These are phyloP conservation scores for Pristionchus arcanus DNA, from an alignment of 2,888 invertebrate genomes.

Conservation along the genomic window DNA sequence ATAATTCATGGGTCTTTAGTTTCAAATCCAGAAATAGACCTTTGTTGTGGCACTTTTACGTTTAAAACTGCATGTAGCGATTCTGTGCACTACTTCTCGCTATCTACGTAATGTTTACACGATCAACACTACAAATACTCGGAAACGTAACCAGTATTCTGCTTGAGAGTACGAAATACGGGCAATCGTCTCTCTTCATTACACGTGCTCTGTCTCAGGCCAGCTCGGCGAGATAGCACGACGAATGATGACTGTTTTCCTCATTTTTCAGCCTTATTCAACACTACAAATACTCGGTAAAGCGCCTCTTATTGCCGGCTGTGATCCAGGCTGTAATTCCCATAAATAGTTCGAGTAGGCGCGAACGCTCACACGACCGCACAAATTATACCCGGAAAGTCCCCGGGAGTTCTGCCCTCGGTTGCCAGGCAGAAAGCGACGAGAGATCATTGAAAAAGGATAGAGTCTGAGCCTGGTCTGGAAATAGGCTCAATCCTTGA, in stretches of 20 bases:
- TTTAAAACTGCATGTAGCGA: neutral
- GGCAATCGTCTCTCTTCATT: no score
- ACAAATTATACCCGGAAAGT: neutral
- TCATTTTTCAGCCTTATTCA: no score
- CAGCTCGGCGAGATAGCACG: no score
- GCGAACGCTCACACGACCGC: neutral
- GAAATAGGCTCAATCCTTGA: neutral
- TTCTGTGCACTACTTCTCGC: neutral
- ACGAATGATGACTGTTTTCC: no score
- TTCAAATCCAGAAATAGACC: neutral
- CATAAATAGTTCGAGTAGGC: conserved; percentile 14
- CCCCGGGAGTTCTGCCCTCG: no score
- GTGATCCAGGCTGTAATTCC: neutral
- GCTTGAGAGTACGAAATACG: no score
- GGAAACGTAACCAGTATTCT: neutral
- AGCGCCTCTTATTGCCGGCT: no score
- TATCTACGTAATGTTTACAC: neutral
- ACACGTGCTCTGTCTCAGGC: no score
- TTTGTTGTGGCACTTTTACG: neutral
- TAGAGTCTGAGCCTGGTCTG: neutral
- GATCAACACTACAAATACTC: neutral
- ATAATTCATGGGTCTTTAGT: no score
- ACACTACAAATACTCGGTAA: no score
- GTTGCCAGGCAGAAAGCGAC: no score
- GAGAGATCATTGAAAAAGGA: no score